Evolutionary conservation across 2,113 vertebrate genomes (phyloP), one percentile per base, ranked within the genome.

Genomic region (Stictonetta naevosa): DNA sequence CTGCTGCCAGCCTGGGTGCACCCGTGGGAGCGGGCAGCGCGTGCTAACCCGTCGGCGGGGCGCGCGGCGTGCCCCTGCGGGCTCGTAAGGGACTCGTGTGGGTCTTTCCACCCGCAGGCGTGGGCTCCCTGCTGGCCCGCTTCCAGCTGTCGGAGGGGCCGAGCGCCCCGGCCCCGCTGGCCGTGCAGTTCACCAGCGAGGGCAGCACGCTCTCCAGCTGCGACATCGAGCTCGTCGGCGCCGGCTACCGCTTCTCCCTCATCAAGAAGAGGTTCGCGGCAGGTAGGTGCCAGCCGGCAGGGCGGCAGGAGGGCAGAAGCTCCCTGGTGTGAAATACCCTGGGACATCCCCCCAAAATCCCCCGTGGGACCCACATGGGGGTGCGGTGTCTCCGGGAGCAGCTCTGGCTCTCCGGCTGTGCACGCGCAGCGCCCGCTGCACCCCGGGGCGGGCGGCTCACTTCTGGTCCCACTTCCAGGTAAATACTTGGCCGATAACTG

Each of bases 401-500:
- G 81, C 11, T 58, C 52, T 69, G 7, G 13, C 60, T 40, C 34
- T 12, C 6, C 3, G 36, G 62, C 16, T 11, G 16, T 13, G 25
- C 23, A 7, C 7, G 22, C 23, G 50, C 23, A 50, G 50, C 50
- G 12, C 22, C 22, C n/a, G n/a, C n/a, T n/a, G 48, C 48, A 7
- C 48, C 5, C 48, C 1, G 1, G 50, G 82, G 50, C 1, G 7
- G 64, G 74, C 2, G 4, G 3, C 82, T 96, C 66, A 94, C 62
- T 69, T 94, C 67, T 92, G 58, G 44, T 97, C 96, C 97, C 93
- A 1, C 98, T 98, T 97, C 46, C 93, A 99, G 99, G 99, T 97
- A 99, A 99, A 98, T 99, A 99, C 97, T 98, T 99, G 98, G 99
- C 99, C 3, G 99, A 99, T 97, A 99, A 99, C 97, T 99, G 98